Evolutionary conservation across 2,113 vertebrate genomes (phyloP).

Genomic region (Scomber japonicus): DNA sequence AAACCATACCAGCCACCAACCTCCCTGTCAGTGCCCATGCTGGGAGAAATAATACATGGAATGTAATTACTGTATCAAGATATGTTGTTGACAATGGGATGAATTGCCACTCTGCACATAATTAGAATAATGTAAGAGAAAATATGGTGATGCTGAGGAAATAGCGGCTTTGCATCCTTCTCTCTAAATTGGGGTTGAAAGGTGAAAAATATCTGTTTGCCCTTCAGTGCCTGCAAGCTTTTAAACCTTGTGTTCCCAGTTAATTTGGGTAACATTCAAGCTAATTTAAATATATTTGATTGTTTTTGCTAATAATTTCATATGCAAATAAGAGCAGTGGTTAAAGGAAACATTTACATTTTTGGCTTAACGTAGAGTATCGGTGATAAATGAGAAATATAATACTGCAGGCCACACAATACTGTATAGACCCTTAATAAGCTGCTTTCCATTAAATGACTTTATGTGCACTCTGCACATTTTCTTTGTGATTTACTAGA

Average conservation of each 20-base stretch:
- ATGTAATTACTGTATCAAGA: conserved; percentile 28
- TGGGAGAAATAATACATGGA: conserved; percentile 31
- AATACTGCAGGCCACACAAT: background rate
- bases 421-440: conserved; percentile 13
- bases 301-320: background rate
- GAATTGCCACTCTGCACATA: background rate
- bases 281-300: conserved; percentile 5
- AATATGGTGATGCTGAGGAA: conserved; percentile 15
- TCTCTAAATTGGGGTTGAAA: conserved; percentile 29
- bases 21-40: background rate
- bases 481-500: conserved; percentile 4
- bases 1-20: conserved; percentile 10
- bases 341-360: background rate
- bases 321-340: background rate
- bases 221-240: conserved; percentile 26
- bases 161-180: conserved; percentile 13
- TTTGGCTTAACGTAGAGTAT: background rate
- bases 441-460: conserved; percentile 11
- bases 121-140: conserved; percentile 9
- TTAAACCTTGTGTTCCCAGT: conserved; percentile 27
- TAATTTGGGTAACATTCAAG: conserved; percentile 27
- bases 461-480: conserved; percentile 21
- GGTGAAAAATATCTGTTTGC: conserved; percentile 49
- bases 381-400: background rate
- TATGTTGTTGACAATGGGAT: conserved; percentile 19